Evolutionary conservation across 2,113 vertebrate species (phyloP).

Genomic region (Paedocypris sp.): DNA sequence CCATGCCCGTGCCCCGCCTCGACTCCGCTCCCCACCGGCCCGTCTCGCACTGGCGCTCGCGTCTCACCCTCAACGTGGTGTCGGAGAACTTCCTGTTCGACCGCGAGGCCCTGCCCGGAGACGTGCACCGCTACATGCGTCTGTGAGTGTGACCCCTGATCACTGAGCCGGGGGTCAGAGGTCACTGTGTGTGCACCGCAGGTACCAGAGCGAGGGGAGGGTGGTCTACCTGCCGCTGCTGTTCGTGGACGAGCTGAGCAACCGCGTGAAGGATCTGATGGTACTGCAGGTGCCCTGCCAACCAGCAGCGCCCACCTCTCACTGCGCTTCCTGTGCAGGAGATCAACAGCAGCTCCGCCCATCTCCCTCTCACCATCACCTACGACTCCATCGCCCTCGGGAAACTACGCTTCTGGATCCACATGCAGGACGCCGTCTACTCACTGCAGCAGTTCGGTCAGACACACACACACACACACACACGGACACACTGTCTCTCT

Average conservation of each 20-base stretch:
- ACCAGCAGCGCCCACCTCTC: too few species aligned
- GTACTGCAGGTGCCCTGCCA: too few species aligned
- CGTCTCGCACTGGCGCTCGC: conserved; percentile 87
- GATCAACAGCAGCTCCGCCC: conserved; percentile 77
- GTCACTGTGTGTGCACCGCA: conserved; percentile 46
- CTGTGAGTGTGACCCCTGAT: conserved; percentile 57
- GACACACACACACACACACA: too few species aligned
- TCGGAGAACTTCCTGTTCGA: conserved; percentile 87
- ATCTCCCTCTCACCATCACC: conserved; percentile 82
- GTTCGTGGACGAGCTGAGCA: conserved; percentile 97
- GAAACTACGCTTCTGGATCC: conserved; percentile 91
- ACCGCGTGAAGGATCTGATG: conserved; percentile 88
- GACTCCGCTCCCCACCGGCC: conserved; percentile 65
- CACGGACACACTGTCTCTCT: not conserved
- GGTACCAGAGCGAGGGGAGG: conserved; percentile 81
- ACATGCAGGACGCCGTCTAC: conserved; percentile 95
- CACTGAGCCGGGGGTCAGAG: too few species aligned
- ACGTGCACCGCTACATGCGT: conserved; percentile 90
- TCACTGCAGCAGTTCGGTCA: conserved; percentile 91
- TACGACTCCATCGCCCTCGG: conserved; percentile 93
- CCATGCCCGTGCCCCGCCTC: too few species aligned
- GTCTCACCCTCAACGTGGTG: conserved; percentile 84
- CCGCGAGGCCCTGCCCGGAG: conserved; percentile 77
- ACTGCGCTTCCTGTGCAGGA: too few species aligned
- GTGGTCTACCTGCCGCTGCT: conserved; percentile 95